Evolutionary conservation across 2,113 vertebrate species (phyloP), one percentile per base, ranked within the genome.

Genomic region (Tinamus guttatus): DNA sequence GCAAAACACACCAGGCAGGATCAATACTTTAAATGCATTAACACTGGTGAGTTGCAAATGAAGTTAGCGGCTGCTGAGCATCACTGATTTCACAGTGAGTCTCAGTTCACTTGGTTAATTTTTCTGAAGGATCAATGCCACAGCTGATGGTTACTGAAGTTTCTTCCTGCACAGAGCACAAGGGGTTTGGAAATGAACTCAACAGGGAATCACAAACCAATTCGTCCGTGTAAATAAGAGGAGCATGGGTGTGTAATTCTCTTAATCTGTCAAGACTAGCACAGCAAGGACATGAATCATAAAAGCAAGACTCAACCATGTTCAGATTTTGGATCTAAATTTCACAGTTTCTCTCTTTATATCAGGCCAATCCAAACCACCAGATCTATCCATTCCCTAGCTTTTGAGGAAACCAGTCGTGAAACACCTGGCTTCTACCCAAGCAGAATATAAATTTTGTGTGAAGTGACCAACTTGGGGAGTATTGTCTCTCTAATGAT

Each of bases 51-150:
- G 95, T 87, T 97, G 93, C 95, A 97, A 97, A 96, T 96, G 94
- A 96, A 96, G 94, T 96, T 92, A 89, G 88, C 16, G 41, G 89
- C 86, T 94, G 93, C 96, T 94, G 93, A 97, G 94, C 94, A 93
- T 94, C 95, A 82, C 94, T 92, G 96, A 96, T 94, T 96, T 94
- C 93, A 63, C 94, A 93, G 90, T 73, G 81, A 94, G 95, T 96
- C 94, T 92, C 92, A 94, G 90, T 91, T 92, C 95, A 96, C 88
- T 45, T 95, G 93, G 94, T 94, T 97, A 95, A 94, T 96, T 97
- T 95, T 90, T 96, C 86, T 94, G 95, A 89, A 93, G 93, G 95
- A 96, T 96, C 96, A 97, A 96, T 97, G 95, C 95, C 95, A 94
- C 92, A 82, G 92, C 94, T 95, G 96, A 96, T 97, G 94, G 96